Percentiles rank a stretch among this genome's conserved stretches.
Conservation (phyloP, 2,113 vertebrate species). For the Hemichromis elongatus region DNA sequence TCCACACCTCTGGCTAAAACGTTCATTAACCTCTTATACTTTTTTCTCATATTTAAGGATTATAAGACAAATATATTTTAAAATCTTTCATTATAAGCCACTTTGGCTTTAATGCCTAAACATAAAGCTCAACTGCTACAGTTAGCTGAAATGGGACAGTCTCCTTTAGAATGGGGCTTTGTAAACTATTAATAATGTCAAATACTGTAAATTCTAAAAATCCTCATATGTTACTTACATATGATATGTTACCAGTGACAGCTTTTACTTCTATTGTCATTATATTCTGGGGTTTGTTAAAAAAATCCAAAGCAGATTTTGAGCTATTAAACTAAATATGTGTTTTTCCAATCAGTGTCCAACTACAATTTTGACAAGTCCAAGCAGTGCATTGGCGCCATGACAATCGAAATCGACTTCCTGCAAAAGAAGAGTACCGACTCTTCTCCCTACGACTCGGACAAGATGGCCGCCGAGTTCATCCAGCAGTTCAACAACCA, state of each 20-base stretch:
- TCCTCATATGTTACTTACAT: not conserved
- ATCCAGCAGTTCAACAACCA: constrained; percentile 98
- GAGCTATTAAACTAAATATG: not conserved
- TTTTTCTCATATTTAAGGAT: not conserved
- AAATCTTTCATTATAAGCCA: not conserved
- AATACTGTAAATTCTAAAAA: not conserved
- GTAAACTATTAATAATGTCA: not conserved
- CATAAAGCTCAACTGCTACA: not conserved
- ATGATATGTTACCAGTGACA: accelerated
- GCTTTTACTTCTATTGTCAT: not conserved
- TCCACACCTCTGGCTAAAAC: too few species aligned
- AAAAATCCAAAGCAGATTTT: not conserved
- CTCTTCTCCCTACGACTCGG: constrained; percentile 92
- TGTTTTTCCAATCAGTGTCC: constrained; percentile 70
- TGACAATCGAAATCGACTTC: constrained; percentile 97
- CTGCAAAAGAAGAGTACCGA: constrained; percentile 96
- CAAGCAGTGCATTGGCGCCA: constrained; percentile 92
- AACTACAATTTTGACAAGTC: constrained; percentile 93
- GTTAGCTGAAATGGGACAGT: not conserved
- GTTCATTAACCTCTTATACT: not conserved
- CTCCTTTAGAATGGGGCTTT: not conserved
- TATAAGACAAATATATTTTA: not conserved
- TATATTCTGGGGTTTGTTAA: not conserved
- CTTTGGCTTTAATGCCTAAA: not conserved
- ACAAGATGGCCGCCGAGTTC: constrained; percentile 96